A percentile compares a stretch with the other conserved stretches of the same genome.
These are phyloP conservation scores for Stichopus chloronotus DNA, from an alignment of 35 echinoderm and acorn worm genomes.

Conservation along the genomic window DNA sequence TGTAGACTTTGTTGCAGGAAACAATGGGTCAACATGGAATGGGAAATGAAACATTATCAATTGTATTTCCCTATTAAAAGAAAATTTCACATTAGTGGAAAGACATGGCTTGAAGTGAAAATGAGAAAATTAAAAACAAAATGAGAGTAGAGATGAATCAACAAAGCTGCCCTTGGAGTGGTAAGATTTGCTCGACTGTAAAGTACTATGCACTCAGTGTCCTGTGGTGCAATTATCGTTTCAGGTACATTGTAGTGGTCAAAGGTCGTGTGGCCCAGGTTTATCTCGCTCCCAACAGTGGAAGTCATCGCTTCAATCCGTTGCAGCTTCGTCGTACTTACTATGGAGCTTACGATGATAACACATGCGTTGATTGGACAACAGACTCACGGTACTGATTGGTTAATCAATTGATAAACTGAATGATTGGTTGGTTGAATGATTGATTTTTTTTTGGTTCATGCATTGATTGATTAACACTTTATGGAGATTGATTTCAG, in stretches of 20 bases:
- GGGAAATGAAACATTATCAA: too few relatives aligned
- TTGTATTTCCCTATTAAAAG: too few relatives aligned
- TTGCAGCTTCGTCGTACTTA: slow-evolving; percentile 73
- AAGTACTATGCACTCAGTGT: background rate
- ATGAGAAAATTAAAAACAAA: too few relatives aligned
- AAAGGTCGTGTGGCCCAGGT: slow-evolving; percentile 79
- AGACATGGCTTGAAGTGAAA: too few relatives aligned
- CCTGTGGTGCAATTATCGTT: background rate
- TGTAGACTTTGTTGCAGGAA: too few relatives aligned
- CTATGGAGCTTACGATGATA: slow-evolving; percentile 95
- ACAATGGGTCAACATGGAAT: too few relatives aligned
- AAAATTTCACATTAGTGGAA: too few relatives aligned
- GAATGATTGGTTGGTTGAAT: background rate
- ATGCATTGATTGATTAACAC: too few relatives aligned
- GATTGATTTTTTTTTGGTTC: background rate
- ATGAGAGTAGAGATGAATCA: too few relatives aligned
- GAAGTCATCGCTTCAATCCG: slow-evolving; percentile 76
- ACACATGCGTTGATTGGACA: slow-evolving; percentile 93
- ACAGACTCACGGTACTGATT: slow-evolving; percentile 85
- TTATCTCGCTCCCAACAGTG: slow-evolving; percentile 76
- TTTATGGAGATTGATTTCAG: too few relatives aligned
- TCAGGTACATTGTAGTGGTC: slow-evolving; percentile 83
- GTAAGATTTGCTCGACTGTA: background rate
- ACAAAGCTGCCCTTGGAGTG: too few relatives aligned
- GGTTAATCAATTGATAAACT: too few relatives aligned